Evolutionary conservation across 2,113 vertebrate genomes (phyloP).

Genomic region (Bettongia penicillata): DNA sequence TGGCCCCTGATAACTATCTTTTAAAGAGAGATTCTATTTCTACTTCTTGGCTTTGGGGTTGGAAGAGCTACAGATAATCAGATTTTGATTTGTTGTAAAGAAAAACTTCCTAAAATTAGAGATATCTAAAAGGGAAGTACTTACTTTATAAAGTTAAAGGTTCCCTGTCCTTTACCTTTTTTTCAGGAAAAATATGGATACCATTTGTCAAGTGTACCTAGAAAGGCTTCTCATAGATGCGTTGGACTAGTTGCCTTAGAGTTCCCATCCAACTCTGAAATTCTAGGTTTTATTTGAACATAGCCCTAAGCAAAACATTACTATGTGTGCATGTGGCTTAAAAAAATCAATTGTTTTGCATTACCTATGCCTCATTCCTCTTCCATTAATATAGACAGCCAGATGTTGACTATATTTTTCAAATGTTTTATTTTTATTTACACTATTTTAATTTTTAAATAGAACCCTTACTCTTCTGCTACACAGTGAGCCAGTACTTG

Average conservation of each 20-base stretch:
- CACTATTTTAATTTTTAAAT: no score
- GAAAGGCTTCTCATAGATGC: neutral
- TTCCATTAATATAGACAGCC: neutral
- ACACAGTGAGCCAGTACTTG: no score
- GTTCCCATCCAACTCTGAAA: neutral
- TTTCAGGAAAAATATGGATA: neutral
- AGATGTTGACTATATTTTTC: neutral
- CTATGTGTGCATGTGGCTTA: no score
- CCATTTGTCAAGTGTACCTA: neutral
- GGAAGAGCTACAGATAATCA: neutral
- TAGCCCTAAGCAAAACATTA: neutral
- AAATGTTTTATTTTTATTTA: no score
- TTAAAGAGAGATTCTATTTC: neutral
- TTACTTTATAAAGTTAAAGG: neutral
- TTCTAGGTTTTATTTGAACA: neutral
- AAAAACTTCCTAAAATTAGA: no score
- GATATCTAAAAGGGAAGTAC: neutral
- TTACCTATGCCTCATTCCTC: no score
- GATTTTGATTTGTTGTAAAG: neutral
- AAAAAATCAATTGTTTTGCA: no score
- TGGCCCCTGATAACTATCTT: neutral
- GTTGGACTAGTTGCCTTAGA: neutral
- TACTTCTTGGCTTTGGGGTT: neutral
- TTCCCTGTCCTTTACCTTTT: neutral
- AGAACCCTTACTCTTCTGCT: no score